These are phyloP conservation scores for Osedax fenrisi DNA, from an alignment of 2,888 invertebrate species.

Conservation along the genomic window DNA sequence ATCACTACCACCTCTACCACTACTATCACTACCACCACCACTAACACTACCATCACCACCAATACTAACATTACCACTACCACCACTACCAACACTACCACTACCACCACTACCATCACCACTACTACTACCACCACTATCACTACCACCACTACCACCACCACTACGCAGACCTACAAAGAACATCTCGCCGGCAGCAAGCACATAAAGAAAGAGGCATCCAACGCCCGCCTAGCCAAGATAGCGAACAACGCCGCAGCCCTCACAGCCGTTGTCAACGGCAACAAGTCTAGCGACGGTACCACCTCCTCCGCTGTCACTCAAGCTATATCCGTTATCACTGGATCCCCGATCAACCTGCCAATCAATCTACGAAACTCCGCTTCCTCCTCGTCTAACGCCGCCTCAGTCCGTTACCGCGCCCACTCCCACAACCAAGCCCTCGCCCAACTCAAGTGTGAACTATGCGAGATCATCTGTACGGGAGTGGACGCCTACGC, in stretches of 20 bases:
- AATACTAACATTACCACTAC: not conserved
- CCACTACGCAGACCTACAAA: slow-evolving; percentile 61
- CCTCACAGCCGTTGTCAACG: not conserved
- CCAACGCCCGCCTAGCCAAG: slow-evolving; percentile 58
- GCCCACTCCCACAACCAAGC: not conserved
- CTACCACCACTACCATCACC: not conserved
- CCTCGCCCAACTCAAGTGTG: slow-evolving; percentile 70
- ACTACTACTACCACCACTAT: not conserved
- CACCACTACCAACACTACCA: not conserved
- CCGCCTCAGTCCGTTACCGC: slow-evolving; percentile 43
- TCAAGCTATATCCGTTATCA: slow-evolving; percentile 24
- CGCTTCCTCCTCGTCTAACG: slow-evolving; percentile 59
- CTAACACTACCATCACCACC: no score
- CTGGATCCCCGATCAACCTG: no score
- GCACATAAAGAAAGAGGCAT: slow-evolving; percentile 91
- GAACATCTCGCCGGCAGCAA: slow-evolving; percentile 97
- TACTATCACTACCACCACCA: no score
- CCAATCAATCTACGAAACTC: no score
- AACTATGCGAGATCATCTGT: slow-evolving; percentile 93
- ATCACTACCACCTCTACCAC: no score
- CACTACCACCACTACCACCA: not conserved
- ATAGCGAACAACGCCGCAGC: slow-evolving; percentile 36
- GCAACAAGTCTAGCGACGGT: slow-evolving; percentile 43
- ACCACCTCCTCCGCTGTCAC: not conserved
- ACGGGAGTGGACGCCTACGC: slow-evolving; percentile 96